Percentiles rank a stretch among this genome's conserved stretches.
Evolutionary conservation across 2,888 invertebrate genomes (phyloP).

Genomic region (Smittia aterrima): DNA sequence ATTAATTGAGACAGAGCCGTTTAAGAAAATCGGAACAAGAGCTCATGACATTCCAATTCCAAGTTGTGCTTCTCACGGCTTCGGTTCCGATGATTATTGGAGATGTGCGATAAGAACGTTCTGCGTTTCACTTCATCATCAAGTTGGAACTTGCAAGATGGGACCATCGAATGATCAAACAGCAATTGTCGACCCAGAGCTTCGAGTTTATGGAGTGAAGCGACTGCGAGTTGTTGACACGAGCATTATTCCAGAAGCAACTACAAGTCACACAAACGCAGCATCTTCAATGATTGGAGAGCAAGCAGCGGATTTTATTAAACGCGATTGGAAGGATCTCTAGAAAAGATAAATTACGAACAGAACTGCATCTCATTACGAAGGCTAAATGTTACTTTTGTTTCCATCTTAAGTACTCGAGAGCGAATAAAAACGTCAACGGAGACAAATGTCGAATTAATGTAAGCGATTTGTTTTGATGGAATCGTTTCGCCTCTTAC

Average conservation of each 20-base stretch:
- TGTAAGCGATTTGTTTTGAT: slow-evolving; percentile 33
- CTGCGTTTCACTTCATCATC: slow-evolving; percentile 64
- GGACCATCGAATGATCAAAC: slow-evolving; percentile 61
- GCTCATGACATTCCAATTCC: slow-evolving; percentile 57
- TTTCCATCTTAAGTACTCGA: slow-evolving; percentile 4
- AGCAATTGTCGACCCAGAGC: slow-evolving; percentile 64
- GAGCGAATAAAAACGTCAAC: slow-evolving; percentile 14
- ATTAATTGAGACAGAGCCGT: slow-evolving; percentile 59
- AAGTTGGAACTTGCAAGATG: slow-evolving; percentile 70
- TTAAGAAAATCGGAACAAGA: slow-evolving; percentile 59
- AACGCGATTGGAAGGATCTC: not conserved
- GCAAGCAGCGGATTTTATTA: slow-evolving; percentile 65
- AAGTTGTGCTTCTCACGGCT: slow-evolving; percentile 55
- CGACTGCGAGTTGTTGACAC: slow-evolving; percentile 67
- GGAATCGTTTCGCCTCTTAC: slow-evolving; percentile 18
- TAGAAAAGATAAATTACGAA: slow-evolving; percentile 13
- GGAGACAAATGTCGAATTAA: slow-evolving; percentile 35
- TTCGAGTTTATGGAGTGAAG: slow-evolving; percentile 62
- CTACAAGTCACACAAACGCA: slow-evolving; percentile 68
- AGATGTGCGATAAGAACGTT: slow-evolving; percentile 64
- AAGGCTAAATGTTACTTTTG: not conserved
- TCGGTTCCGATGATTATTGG: slow-evolving; percentile 68
- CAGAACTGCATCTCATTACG: slow-evolving; percentile 26
- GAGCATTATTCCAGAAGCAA: slow-evolving; percentile 64
- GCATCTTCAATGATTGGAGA: slow-evolving; percentile 72